phyloP scores from a whole-genome alignment of 2,113 vertebrate genomes.

The Rhynchomys soricoides region DNA sequence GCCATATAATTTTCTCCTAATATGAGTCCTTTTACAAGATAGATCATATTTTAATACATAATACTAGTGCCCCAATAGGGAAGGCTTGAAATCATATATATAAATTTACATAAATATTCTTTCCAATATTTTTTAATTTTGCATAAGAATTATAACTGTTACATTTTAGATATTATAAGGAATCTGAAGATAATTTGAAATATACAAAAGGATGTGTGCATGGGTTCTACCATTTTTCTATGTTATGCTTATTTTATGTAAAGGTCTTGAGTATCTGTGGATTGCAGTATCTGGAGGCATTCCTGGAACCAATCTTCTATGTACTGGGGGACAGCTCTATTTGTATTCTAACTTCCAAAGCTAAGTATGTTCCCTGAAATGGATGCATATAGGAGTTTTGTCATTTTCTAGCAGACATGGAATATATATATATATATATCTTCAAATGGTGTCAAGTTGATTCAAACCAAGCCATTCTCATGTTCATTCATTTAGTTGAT shows the following conservation, averaged over 20 bases:
- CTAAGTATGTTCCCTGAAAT: background rate
- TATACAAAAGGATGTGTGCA: background rate
- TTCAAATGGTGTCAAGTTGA: conserved; percentile 39
- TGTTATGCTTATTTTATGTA: background rate
- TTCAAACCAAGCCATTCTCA: conserved; percentile 14
- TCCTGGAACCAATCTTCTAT: background rate
- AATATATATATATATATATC: background rate
- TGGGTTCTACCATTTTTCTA: background rate
- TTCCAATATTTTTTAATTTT: background rate
- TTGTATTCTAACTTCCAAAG: conserved; percentile 31
- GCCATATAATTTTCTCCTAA: background rate
- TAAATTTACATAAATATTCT: background rate
- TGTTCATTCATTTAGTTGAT: conserved; percentile 30
- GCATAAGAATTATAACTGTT: background rate
- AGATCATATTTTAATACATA: background rate
- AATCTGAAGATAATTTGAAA: background rate
- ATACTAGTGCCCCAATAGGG: background rate
- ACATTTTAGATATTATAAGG: background rate
- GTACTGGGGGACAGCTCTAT: background rate
- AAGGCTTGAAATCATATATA: background rate
- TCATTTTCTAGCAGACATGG: background rate
- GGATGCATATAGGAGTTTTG: background rate
- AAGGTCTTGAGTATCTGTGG: background rate
- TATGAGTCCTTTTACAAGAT: background rate
- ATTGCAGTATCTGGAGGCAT: background rate